Base-by-base conservation (phyloP, 2,113 vertebrate species). In the Sminthopsis crassicaudata region DNA sequence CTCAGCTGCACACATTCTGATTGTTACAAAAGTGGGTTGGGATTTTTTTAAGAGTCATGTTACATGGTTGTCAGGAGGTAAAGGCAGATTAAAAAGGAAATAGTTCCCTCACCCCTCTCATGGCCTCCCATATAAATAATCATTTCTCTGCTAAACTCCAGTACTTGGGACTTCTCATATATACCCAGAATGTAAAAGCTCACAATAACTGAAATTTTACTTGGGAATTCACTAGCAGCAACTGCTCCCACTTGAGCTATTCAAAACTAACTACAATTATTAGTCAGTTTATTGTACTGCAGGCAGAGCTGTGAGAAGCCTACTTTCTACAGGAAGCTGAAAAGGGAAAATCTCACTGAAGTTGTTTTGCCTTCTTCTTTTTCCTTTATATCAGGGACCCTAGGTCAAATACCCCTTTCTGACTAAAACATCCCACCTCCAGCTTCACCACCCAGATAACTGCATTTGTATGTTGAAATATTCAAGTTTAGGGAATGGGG, bases 231-330 rank as follows among this genome's bases (percentile, higher is more conserved):
- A 94, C 94, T 88, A 94, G 92, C 91, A 96, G 93, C 94, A 97
- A 97, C 46, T 94, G 91, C 91, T 96, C 97, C 96, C 96, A 95
- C 94, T 84, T 95, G 96, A 97, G 94, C 94, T 93, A 92, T 97
- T 97, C 84, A 11, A 91, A 94, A 91, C 92, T 76, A 93, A 93
- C 92, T 97, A 90, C 91, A 90, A 94, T 96, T 97, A 97, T 96
- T 97, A 97, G 95, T 97, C 95, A 96, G 94, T 36, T 96, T 96
- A 97, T 92, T 97, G 96, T 96, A 96, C 92, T 96, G 93, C 55
- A 95, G 96, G 95, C 97, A 92, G 89, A 93, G 53, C 92, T 93
- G 55, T 97, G 94, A 96, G 89, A 36, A 94, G 95, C 96, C 54
- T 46, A 92, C 89, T 93, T 95, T 95, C 96, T 42, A 51, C 52